These are phyloP conservation scores for Nomada fabriciana DNA, from an alignment of 2,888 invertebrate genomes.

Conservation along the genomic window DNA sequence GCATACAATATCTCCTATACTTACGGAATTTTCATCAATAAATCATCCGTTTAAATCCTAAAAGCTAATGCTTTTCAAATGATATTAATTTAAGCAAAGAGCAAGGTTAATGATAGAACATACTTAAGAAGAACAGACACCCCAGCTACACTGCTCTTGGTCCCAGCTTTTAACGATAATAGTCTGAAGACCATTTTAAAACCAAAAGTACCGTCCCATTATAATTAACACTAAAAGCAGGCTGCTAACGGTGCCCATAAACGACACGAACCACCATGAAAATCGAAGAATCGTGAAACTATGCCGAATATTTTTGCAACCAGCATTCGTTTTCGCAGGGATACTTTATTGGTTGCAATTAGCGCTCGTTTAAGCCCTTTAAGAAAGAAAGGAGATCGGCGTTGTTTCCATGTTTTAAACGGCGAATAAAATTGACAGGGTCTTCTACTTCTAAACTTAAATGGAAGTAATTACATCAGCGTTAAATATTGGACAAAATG, in stretches of 20 bases:
- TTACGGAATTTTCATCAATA: not conserved
- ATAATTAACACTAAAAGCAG: conserved; percentile 63
- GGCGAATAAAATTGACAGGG: not conserved
- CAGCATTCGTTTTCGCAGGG: not conserved
- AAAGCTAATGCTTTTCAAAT: not conserved
- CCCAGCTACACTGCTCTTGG: conserved; percentile 19
- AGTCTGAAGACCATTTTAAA: conserved; percentile 35
- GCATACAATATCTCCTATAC: no score
- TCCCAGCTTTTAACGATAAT: conserved; percentile 40
- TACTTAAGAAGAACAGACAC: conserved; percentile 10
- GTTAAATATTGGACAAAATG: not conserved
- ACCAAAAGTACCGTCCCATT: conserved; percentile 44
- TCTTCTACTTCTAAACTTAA: not conserved
- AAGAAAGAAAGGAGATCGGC: not conserved
- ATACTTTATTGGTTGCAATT: not conserved
- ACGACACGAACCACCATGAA: conserved; percentile 28
- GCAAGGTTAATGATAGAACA: not conserved
- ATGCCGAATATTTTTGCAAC: not conserved
- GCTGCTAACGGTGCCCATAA: conserved; percentile 32
- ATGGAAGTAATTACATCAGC: not conserved
- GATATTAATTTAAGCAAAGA: conserved; percentile 16
- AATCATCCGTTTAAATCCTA: not conserved
- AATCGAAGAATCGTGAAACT: conserved; percentile 29
- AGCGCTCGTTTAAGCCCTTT: not conserved
- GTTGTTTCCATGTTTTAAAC: not conserved